A percentile compares a stretch with the other conserved stretches of the same genome.
phyloP scores from a whole-genome alignment of 2,113 vertebrate genomes.

The Menura novaehollandiae region DNA sequence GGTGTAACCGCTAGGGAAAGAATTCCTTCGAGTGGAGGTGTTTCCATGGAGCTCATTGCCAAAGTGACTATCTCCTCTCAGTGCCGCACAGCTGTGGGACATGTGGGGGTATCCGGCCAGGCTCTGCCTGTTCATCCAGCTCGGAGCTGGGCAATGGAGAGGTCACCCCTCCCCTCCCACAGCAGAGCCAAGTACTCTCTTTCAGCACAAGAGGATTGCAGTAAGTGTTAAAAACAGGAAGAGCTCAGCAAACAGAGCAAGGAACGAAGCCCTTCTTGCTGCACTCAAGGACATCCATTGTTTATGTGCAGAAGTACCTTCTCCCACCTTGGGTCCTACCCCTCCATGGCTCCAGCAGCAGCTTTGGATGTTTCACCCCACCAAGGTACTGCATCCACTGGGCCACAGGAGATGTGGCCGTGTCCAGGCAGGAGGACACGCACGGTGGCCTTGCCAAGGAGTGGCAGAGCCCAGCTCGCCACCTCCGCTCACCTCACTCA shows the following conservation, averaged over 20 bases:
- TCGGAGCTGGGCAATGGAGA: neutral
- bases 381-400: rapidly evolving
- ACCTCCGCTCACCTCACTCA: neutral
- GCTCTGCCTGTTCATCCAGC: neutral
- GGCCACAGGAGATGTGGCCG: rapidly evolving
- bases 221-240: neutral
- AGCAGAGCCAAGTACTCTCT: neutral
- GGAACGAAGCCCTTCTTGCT: neutral
- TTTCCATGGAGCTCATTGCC: neutral
- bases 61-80: neutral
- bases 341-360: rapidly evolving
- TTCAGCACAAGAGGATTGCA: neutral
- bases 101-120: no score
- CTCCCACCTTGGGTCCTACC: rapidly evolving
- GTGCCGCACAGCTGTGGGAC: rapidly evolving
- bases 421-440: neutral
- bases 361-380: neutral
- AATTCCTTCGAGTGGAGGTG: rapidly evolving
- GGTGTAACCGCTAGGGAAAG: rapidly evolving
- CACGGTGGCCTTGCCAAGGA: rapidly evolving
- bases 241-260: neutral
- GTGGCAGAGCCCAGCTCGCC: neutral
- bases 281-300: neutral
- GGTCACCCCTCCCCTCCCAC: neutral
- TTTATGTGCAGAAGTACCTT: neutral